Base-by-base conservation (phyloP, 37 sponge, comb jelly and placozoan species). In the Mnemiopsis leidyi region DNA sequence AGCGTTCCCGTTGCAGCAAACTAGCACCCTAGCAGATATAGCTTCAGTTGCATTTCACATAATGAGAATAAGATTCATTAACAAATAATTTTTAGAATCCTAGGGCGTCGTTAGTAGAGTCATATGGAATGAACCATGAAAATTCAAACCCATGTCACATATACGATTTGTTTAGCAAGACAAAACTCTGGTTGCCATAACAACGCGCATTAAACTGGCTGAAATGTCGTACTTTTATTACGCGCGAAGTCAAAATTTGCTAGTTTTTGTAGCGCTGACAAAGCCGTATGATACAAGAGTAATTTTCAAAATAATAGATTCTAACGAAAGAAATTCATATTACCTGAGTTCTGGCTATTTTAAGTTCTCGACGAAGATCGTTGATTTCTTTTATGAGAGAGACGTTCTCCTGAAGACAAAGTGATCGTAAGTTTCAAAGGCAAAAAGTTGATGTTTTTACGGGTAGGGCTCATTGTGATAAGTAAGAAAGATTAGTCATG, bases 331-430 rank as follows among this genome's bases (percentile, higher is more conserved):
- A 23, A 68, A 68, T 68, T 68, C 69, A 23, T 23, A 95, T 96
- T 33, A 96, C 94, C 18, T 92, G 94, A 0, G 96, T 93, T 0
- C 97, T 93, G 24, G 96, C 92, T 35, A 94, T 95, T 85, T 98
- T 98, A 30, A 98, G 94, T 69, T 98, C 99, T 31, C 73, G 92
- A 5, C 99, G 92, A 39, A 98, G 93, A 32, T 97, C 99, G 94
- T 98, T 98, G 76, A 98, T 97, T 69, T 98, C 99, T 38, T 96
- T 96, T 38, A 98, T 93, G 16, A 98, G 94, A 20, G 96, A 76
- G 31, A 98, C 99, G 92, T 98, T 98, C 82, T 98, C 99, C 97
- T 97, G 93, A 35, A 31, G 32, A 92, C 24, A 32, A 34, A 71
- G 18, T 23, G 36, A 16, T 32, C 3, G 82, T 29, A n/a, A 67